Evolutionary conservation across 1,140 invertebrate species (phyloP).

Genomic region (Drosophila sucinea): DNA sequence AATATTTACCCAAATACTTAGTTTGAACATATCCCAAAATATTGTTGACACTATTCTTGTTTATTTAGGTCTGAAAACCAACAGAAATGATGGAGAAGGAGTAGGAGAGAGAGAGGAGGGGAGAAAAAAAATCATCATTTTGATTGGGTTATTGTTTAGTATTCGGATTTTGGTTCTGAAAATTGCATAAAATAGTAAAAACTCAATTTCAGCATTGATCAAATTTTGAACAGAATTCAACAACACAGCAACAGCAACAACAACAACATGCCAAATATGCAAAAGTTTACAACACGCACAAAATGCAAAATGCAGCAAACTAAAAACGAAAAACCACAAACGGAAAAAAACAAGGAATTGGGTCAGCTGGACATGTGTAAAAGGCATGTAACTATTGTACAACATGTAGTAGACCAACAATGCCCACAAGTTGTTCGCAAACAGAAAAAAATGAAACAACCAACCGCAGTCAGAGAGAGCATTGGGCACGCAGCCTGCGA

Average conservation of each 20-base stretch:
- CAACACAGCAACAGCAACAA: neutral
- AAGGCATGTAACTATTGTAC: constrained; percentile 65
- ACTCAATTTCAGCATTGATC: constrained; percentile 15
- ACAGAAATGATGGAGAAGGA: constrained; percentile 9
- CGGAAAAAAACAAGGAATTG: constrained; percentile 45
- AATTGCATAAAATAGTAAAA: constrained; percentile 11
- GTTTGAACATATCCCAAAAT: constrained; percentile 49
- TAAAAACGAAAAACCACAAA: constrained; percentile 4
- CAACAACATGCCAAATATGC: constrained; percentile 14
- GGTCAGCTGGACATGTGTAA: constrained; percentile 74
- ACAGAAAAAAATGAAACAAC: constrained; percentile 52
- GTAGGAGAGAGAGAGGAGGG: neutral
- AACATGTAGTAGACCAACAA: constrained; percentile 57
- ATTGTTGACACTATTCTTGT: constrained; percentile 66
- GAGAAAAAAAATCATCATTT: neutral
- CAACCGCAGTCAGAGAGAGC: constrained; percentile 30
- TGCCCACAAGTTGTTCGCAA: constrained; percentile 54
- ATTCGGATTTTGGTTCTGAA: neutral
- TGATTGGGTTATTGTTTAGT: constrained; percentile 44
- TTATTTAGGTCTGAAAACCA: constrained; percentile 59
- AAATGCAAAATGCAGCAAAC: constrained; percentile 29
- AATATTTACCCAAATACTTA: constrained; percentile 77
- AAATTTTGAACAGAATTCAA: constrained; percentile 6
- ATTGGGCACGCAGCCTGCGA: constrained; percentile 34
- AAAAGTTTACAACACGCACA: constrained; percentile 20